phyloP scores from a whole-genome alignment of 2,888 invertebrate species.

The Ophion slaviceki region DNA sequence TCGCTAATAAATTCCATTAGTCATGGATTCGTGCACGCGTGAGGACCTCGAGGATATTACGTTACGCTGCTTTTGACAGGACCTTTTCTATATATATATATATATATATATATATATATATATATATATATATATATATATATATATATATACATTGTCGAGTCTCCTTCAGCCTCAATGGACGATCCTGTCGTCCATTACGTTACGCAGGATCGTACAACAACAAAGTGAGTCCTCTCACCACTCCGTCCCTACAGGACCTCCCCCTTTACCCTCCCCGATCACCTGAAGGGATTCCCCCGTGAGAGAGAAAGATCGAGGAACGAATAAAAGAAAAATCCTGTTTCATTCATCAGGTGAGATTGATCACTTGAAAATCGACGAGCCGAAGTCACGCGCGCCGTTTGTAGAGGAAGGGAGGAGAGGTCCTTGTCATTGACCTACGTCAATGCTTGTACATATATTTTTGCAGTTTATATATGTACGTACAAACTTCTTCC shows the following conservation, averaged over 20 bases:
- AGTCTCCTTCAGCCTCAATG: slow-evolving; percentile 71
- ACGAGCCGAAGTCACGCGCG: slow-evolving; percentile 6
- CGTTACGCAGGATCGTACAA: slow-evolving; percentile 78
- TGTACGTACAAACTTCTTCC: no score
- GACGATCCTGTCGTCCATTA: slow-evolving; percentile 77
- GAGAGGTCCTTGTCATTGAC: slow-evolving; percentile 65
- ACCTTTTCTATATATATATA: slow-evolving; percentile 36
- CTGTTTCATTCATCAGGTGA: slow-evolving; percentile 34
- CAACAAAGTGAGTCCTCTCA: slow-evolving; percentile 70
- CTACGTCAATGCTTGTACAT: slow-evolving; percentile 15
- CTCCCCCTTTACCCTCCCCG: no score
- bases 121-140: background rate
- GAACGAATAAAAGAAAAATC: slow-evolving; percentile 33
- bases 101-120: background rate
- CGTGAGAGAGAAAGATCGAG: background rate
- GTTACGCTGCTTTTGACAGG: slow-evolving; percentile 77
- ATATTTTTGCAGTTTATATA: background rate
- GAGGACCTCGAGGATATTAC: slow-evolving; percentile 78
- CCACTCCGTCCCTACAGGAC: no score
- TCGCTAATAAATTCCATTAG: slow-evolving; percentile 83
- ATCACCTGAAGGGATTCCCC: background rate
- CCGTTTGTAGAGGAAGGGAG: no score
- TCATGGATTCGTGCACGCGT: slow-evolving; percentile 78
- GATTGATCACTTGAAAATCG: slow-evolving; percentile 42
- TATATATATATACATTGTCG: background rate